Conservation (phyloP, 35 echinoderm and acorn worm genomes). For the Apostichopus parvimensis region DNA sequence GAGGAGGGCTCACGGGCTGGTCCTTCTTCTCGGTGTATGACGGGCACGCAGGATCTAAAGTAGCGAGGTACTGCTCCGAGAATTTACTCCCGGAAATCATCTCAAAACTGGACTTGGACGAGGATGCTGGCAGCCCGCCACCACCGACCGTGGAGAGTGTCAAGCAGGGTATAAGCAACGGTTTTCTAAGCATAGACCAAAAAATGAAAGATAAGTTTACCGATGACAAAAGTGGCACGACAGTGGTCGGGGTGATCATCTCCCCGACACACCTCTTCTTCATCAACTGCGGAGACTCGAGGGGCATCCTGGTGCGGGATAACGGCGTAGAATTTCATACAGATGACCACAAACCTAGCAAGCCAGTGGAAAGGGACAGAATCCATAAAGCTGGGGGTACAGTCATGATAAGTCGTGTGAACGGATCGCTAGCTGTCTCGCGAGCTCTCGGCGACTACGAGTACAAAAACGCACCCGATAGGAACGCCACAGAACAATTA, state of each 20-base stretch:
- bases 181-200: slow-evolving; percentile 92
- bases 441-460: slow-evolving; percentile 97
- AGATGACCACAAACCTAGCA: slow-evolving; percentile 95
- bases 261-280: slow-evolving; percentile 95
- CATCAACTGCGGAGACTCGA: slow-evolving; percentile 96
- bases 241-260: slow-evolving; percentile 83
- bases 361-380: slow-evolving; percentile 84
- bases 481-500: slow-evolving; percentile 79
- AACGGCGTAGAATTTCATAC: slow-evolving; percentile 70
- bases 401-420: slow-evolving; percentile 93
- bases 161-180: slow-evolving; percentile 83
- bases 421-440: slow-evolving; percentile 94
- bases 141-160: slow-evolving; percentile 77
- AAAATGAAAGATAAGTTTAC: slow-evolving; percentile 80
- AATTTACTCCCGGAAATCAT: slow-evolving; percentile 86
- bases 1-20: slow-evolving; percentile 84
- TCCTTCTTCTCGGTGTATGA: slow-evolving; percentile 98
- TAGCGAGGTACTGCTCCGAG: slow-evolving; percentile 84
- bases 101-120: slow-evolving; percentile 71
- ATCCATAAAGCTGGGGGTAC: slow-evolving; percentile 89
- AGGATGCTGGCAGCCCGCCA: slow-evolving; percentile 34
- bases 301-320: slow-evolving; percentile 73
- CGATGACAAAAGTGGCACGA: slow-evolving; percentile 93
- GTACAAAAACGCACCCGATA: slow-evolving; percentile 82
- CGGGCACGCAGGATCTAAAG: slow-evolving; percentile 97